Conservation (phyloP, 2,113 vertebrate species). For the Megaceryle maxima region DNA sequence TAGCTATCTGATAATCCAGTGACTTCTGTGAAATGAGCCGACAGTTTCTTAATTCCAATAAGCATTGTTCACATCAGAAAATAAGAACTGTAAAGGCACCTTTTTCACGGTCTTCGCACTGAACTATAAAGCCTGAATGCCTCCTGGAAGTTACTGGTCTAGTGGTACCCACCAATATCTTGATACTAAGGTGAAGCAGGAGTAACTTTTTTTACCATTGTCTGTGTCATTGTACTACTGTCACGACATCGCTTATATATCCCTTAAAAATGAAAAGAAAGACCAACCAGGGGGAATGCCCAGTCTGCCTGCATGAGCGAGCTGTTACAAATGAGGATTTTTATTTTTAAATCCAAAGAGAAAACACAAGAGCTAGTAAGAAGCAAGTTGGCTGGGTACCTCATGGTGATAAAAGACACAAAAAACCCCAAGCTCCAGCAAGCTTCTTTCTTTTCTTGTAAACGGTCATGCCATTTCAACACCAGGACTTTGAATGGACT, state of each 20-base stretch:
- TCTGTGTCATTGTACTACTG: background rate
- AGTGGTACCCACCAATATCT: background rate
- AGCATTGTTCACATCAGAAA: background rate
- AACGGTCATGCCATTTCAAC: slow-evolving; percentile 8
- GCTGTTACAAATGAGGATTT: background rate
- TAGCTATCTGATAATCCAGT: background rate
- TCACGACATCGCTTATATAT: background rate
- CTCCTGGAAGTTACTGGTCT: background rate
- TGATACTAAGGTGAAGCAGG: rapidly evolving
- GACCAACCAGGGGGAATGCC: background rate
- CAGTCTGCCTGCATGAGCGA: background rate
- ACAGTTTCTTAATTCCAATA: background rate
- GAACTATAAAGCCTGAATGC: background rate
- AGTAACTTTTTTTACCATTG: background rate
- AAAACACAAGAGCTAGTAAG: background rate
- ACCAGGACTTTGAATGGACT: background rate
- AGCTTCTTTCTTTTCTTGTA: background rate
- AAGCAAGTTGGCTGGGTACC: background rate
- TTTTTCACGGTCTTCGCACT: background rate
- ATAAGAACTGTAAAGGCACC: background rate
- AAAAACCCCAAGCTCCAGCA: background rate
- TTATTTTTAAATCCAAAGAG: background rate
- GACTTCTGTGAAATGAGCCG: background rate
- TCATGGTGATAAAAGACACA: background rate
- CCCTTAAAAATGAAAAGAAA: background rate